Base-by-base conservation (phyloP, 2,113 vertebrate species). In the Bos javanicus region DNA sequence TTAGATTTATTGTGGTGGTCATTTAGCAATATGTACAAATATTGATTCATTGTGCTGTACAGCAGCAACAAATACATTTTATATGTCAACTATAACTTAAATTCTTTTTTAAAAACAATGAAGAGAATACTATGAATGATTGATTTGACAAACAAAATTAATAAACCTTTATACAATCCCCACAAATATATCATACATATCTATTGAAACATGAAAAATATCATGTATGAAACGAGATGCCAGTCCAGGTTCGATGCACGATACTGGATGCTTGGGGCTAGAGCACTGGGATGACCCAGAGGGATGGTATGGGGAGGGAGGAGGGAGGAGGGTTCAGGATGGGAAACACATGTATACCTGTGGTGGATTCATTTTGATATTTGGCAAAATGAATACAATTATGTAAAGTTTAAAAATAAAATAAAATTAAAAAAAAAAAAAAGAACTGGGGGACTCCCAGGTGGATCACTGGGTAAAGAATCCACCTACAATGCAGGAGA, bases 401-500 rank as follows among this genome's bases (percentile, higher is more conserved):
- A 39, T 39, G 39, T 39, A 39, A 39, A 39, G 39, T 39, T 39
- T 39, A 39, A 39, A 39, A 39, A 39, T 36, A 36, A 36, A 36
- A 36, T 36, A 36, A 36, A 36, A 36, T 36, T 36, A 39, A 39
- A 39, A 39, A 39, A 39, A 39, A 39, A 39, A 39, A 39, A 39
- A 71, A 71, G 19, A 39, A 23, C 67, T 71, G 67, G 67, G n/a
- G n/a, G n/a, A 23, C 36, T 6, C 19, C n/a, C 67, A 3, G 19
- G n/a, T 11, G 19, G 19, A 71, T 12, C 64, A 36, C 4, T 21
- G 17, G n/a, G 9, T 36, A 11, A 71, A 19, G 17, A 36, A 36
- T 36, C 2, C 0, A 21, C n/a, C n/a, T 71, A 9, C n/a, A 71
- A 11, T 71, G 2, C 10, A 71, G n/a, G 1, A 71, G n/a, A 39